Evolutionary conservation across 1,140 invertebrate genomes (phyloP).

Genomic region (Drosophila quadrilineata): DNA sequence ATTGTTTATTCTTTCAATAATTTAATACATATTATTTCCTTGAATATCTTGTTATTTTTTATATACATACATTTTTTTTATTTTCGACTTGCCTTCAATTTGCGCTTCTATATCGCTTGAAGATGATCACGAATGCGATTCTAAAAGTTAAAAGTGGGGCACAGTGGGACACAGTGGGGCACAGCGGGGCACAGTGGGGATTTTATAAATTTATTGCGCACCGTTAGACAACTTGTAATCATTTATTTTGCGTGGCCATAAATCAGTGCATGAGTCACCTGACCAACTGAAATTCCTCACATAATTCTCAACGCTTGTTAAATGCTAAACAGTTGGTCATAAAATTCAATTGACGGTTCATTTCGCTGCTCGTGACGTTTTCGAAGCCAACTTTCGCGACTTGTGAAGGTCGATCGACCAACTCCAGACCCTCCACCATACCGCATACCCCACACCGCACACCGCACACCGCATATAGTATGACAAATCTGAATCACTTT

Average conservation of each 20-base stretch:
- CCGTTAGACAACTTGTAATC: slow-evolving; percentile 11
- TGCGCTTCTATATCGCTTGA: slow-evolving; percentile 30
- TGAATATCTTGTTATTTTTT: slow-evolving; percentile 33
- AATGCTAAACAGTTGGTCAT: slow-evolving; percentile 54
- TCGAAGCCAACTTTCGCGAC: slow-evolving; percentile 22
- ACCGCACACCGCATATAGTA: no score
- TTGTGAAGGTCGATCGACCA: slow-evolving; percentile 56
- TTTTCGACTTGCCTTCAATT: slow-evolving; percentile 47
- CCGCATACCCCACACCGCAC: no score
- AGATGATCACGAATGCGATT: slow-evolving; percentile 58
- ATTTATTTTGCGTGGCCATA: slow-evolving; percentile 23
- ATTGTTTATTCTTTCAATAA: slow-evolving; percentile 6
- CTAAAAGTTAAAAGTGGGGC: slow-evolving; percentile 58
- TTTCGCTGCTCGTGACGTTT: slow-evolving; percentile 60
- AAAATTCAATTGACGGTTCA: slow-evolving; percentile 44
- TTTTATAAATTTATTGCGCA: no score
- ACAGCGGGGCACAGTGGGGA: no score
- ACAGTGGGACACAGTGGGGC: no score
- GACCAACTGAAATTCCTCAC: slow-evolving; percentile 14
- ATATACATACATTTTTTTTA: slow-evolving; percentile 18
- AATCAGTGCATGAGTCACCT: slow-evolving; percentile 48
- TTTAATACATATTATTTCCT: slow-evolving; percentile 37
- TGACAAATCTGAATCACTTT: slow-evolving; percentile 59
- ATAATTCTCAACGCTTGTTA: slow-evolving; percentile 45
- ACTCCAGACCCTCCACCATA: no score